Evolutionary conservation across 1,140 invertebrate genomes (phyloP), one percentile per base, ranked within the genome.

Genomic region (Periplaneta americana): DNA sequence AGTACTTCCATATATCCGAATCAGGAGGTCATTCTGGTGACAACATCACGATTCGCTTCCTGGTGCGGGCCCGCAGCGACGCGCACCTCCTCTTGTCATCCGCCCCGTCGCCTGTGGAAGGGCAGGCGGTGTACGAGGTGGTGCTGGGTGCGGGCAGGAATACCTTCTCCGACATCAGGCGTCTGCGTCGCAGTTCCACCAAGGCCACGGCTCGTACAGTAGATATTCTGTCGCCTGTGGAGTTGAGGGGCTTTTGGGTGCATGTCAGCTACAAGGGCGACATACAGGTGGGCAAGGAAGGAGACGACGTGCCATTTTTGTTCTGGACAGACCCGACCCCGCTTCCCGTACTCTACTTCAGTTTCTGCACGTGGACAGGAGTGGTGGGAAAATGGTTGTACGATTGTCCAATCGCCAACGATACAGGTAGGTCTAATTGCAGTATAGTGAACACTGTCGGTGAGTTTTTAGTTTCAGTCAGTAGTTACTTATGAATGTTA

Each of bases 141-240:
- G 92, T 92, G 36, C 88, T 93, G 3, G 92, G 92, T 31, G 92
- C 91, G 3, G 91, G 91, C 28, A 88, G 86, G 28, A 92, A 93
- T 83, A 90, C 88, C 34, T 92, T 91, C 82, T 90, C 89, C 9
- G 92, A 92, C 86, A 88, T 93, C 28, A 86, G 92, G 34, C 85
- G 91, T 34, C 85, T 89, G 75, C 89, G 89, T 83, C 86, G 88
- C 75, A 88, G 88, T 33, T 89, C 89, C 0, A 89, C 88, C 17
- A 84, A 76, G 82, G 85, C 86, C 6, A 90, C 90, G 0, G 85
- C 86, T 11, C 86, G 87, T 74, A 91, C 91, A 1, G 85, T 87
- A 74, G 86, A 86, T 28, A 88, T 93, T 81, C 84, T 93, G 11
- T 91, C 90, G 5, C 84, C 87, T 6, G 84, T 89, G 18, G 90